Evolutionary conservation across 1,140 invertebrate genomes (phyloP).

Genomic region (Zaprionus taronus): DNA sequence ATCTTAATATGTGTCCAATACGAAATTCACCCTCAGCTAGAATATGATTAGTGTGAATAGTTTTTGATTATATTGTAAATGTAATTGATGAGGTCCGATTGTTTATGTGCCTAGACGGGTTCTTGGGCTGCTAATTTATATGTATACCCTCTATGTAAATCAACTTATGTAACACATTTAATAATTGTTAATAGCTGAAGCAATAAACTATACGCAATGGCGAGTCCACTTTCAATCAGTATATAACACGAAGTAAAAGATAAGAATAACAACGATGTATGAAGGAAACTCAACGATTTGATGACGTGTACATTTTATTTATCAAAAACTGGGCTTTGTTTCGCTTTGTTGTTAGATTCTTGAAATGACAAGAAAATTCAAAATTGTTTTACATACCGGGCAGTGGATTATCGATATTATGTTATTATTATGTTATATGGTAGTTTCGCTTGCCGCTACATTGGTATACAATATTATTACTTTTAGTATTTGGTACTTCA

Average conservation of each 20-base stretch:
- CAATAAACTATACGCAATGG: constrained; percentile 27
- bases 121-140: background rate
- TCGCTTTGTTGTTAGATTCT: constrained; percentile 50
- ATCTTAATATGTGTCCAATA: constrained; percentile 10
- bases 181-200: constrained; percentile 39
- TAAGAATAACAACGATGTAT: background rate
- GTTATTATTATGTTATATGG: constrained; percentile 20
- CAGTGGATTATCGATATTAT: constrained; percentile 48
- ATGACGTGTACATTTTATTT: constrained; percentile 66
- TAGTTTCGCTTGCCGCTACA: constrained; percentile 23
- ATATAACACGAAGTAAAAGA: background rate
- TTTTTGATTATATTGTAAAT: constrained; percentile 8
- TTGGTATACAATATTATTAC: constrained; percentile 26
- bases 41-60: constrained; percentile 23
- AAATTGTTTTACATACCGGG: constrained; percentile 40
- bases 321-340: constrained; percentile 64
- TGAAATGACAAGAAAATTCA: constrained; percentile 40
- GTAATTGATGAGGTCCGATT: constrained; percentile 5
- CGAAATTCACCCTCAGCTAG: constrained; percentile 22
- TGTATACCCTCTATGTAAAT: constrained; percentile 18
- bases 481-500: constrained; percentile 16
- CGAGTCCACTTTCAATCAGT: constrained; percentile 12
- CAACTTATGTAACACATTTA: constrained; percentile 28
- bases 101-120: background rate
- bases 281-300: background rate